phyloP scores from a whole-genome alignment of 2,888 invertebrate genomes.

The Drosophila histrio region DNA sequence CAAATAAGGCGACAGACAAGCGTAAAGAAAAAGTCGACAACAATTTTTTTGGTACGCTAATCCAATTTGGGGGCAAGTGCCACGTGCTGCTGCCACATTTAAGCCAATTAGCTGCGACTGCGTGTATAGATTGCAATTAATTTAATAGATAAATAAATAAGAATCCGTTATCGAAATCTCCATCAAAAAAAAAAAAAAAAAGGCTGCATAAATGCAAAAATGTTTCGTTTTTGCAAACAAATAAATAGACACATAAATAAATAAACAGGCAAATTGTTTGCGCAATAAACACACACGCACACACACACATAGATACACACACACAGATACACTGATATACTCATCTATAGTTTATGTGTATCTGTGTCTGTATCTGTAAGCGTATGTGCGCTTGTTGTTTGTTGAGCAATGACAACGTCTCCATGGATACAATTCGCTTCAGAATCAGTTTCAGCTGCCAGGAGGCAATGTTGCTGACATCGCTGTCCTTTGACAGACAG shows the following conservation, averaged over 20 bases:
- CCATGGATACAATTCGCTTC: conserved; percentile 61
- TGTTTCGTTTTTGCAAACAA: conserved; percentile 35
- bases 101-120: conserved; percentile 49
- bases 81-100: conserved; percentile 46
- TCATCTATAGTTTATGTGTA: conserved; percentile 3
- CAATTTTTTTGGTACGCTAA: conserved; percentile 12
- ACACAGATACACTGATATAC: not conserved
- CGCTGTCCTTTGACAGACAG: conserved; percentile 38
- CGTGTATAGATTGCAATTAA: conserved; percentile 32
- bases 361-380: conserved; percentile 22
- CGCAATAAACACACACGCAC: conserved; percentile 51
- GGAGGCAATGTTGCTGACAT: conserved; percentile 20
- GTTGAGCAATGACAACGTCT: conserved; percentile 36
- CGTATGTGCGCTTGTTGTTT: conserved; percentile 12
- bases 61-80: conserved; percentile 38
- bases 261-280: conserved; percentile 70
- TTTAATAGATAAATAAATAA: conserved; percentile 42
- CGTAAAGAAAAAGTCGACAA: conserved; percentile 2
- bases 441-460: conserved; percentile 47
- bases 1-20: conserved; percentile 21
- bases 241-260: conserved; percentile 61
- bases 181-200: not conserved
- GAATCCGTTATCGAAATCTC: conserved; percentile 1
- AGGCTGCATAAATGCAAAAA: conserved; percentile 23
- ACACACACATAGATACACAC: conserved; percentile 21